Evolutionary conservation across 2,888 invertebrate genomes (phyloP).

Genomic region (Heliconius ismenius): DNA sequence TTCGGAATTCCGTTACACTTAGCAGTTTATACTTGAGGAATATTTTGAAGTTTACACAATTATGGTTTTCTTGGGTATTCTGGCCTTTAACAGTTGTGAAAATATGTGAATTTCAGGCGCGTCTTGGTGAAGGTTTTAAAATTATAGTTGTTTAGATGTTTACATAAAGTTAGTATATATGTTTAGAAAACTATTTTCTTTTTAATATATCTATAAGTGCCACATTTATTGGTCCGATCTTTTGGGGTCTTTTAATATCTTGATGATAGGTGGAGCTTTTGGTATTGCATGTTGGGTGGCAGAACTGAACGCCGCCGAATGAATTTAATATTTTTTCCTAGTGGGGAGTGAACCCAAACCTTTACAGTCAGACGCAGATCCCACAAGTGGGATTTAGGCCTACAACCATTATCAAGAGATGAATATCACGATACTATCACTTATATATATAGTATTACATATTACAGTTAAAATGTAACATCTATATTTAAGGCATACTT

Average conservation of each 20-base stretch:
- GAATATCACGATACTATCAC: too few species aligned
- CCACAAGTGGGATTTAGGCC: not conserved
- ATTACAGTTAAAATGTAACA: slow-evolving; percentile 9
- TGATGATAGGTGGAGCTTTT: too few species aligned
- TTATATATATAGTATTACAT: too few species aligned
- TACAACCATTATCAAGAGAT: not conserved
- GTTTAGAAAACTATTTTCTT: not conserved
- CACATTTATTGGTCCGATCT: too few species aligned
- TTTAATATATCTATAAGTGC: too few species aligned
- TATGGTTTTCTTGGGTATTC: slow-evolving; percentile 17
- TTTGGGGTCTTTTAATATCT: too few species aligned
- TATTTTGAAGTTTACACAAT: slow-evolving; percentile 23
- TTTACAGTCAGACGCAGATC: not conserved
- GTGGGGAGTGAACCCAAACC: not conserved
- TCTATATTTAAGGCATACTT: slow-evolving; percentile 7
- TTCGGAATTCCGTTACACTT: slow-evolving; percentile 38
- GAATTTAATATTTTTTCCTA: not conserved
- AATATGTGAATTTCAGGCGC: not conserved
- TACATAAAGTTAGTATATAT: not conserved
- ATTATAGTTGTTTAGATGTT: not conserved
- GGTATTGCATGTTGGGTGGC: too few species aligned
- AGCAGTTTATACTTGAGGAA: slow-evolving; percentile 29
- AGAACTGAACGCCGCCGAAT: too few species aligned
- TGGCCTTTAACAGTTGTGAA: not conserved
- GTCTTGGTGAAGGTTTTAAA: not conserved